phyloP scores from a whole-genome alignment of 2,113 vertebrate species.

The Rhinichthys klamathensis region DNA sequence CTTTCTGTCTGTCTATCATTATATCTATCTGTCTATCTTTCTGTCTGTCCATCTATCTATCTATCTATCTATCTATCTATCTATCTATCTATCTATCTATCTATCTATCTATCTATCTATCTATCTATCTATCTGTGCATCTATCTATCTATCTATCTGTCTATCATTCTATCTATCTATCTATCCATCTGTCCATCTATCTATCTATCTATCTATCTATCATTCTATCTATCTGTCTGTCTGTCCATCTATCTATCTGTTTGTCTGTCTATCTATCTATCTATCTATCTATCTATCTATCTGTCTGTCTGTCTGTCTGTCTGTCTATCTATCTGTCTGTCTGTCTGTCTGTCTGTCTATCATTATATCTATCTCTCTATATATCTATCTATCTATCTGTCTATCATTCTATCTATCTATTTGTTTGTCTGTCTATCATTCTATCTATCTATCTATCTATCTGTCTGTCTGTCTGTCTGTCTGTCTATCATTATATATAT shows the following conservation, averaged over 20 bases:
- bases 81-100: neutral
- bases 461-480: accelerated
- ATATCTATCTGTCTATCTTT: too few relatives aligned
- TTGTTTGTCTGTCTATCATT: accelerated
- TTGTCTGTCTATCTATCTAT: accelerated
- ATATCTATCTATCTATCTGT: neutral
- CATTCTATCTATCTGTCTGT: accelerated
- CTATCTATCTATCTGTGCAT: neutral
- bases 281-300: neutral
- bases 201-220: neutral
- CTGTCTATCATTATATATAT: neutral
- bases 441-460: neutral
- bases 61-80: accelerated
- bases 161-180: accelerated
- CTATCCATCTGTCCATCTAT: accelerated
- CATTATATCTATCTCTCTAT: neutral
- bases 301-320: neutral
- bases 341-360: neutral
- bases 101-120: neutral
- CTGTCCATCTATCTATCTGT: neutral
- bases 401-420: neutral
- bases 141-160: neutral
- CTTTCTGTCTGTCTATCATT: neutral
- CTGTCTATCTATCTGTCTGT: accelerated
- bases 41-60: neutral